phyloP scores from a whole-genome alignment of 2,888 invertebrate genomes.

The Cordylochernes scorpioides region DNA sequence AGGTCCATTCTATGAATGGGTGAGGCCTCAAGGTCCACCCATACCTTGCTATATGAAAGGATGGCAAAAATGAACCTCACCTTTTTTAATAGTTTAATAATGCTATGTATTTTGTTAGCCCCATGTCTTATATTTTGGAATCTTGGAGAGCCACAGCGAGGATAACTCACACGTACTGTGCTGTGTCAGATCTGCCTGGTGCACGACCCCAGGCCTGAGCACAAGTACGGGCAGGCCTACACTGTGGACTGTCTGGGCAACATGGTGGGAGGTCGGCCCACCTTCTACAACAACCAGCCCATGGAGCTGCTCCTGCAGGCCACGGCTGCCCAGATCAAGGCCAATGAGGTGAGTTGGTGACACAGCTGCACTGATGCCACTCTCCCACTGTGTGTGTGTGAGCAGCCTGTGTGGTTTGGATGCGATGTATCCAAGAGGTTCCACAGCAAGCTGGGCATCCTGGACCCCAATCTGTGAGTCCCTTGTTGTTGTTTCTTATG shows the following conservation, averaged over 20 bases:
- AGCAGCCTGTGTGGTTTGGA: conserved; percentile 58
- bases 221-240: conserved; percentile 49
- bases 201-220: conserved; percentile 51
- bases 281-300: conserved; percentile 65
- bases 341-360: conserved; percentile 42
- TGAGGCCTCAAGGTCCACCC: no score
- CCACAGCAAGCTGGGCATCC: conserved; percentile 45
- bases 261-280: conserved; percentile 46
- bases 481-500: no score
- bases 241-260: conserved; percentile 69
- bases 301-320: conserved; percentile 44
- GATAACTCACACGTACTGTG: no score
- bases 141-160: no score
- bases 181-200: no score
- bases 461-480: conserved; percentile 44
- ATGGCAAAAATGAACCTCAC: no score
- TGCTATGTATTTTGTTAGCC: no score
- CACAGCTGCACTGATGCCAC: no score
- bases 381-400: not conserved
- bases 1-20: no score
- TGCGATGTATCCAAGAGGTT: conserved; percentile 60
- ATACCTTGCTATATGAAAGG: no score
- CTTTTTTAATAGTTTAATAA: no score
- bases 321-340: conserved; percentile 44
- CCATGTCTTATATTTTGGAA: no score